Base-by-base conservation (phyloP, 2,888 invertebrate species). In the Clusia tigrina region DNA sequence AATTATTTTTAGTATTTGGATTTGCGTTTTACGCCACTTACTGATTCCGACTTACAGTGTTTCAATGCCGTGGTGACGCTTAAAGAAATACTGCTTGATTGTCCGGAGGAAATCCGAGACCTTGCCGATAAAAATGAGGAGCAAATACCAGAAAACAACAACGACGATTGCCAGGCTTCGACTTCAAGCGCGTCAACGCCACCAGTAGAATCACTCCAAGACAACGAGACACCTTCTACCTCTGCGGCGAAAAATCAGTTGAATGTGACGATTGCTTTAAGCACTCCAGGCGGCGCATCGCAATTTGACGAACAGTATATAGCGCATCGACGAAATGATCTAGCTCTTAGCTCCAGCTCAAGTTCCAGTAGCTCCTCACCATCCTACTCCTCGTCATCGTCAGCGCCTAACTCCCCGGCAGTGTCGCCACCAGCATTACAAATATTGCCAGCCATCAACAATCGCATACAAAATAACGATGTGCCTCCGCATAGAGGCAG, bases 31-130 rank as follows among this genome's bases (percentile, higher is more conserved):
- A 88, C 88, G 2, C 85, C 85, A 9, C 82, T 88, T 6, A 86
- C 86, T n/a, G 88, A 88, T 68, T 86, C 86, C 24, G 88, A 88
- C 74, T 78, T 88, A n/a, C 85, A 86, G 66, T 87, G 88, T 69
- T 88, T 88, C 65, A 87, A 86, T 74, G 84, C 85, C 24, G 84
- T 86, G 52, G 79, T 82, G 62, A 85, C 85, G 3, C 78, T 88
- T 20, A 85, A 83, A 51, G 86, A 87, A 71, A 74, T 88, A 2
- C 84, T 86, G 59, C 72, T 88, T 42, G 86, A 87, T 65, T 86
- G 85, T 60, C 86, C 86, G 22, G 53, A 60, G 5, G 42, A 65
- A 20, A 60, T 67, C 25, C 46, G 54, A 20, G 65, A 60, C 17
- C 68, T 20, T 46, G 57, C 52, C 15, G 56, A 53, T n/a, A 2